Conservation (phyloP, 2,113 vertebrate genomes). For the Cichladusa arquata region DNA sequence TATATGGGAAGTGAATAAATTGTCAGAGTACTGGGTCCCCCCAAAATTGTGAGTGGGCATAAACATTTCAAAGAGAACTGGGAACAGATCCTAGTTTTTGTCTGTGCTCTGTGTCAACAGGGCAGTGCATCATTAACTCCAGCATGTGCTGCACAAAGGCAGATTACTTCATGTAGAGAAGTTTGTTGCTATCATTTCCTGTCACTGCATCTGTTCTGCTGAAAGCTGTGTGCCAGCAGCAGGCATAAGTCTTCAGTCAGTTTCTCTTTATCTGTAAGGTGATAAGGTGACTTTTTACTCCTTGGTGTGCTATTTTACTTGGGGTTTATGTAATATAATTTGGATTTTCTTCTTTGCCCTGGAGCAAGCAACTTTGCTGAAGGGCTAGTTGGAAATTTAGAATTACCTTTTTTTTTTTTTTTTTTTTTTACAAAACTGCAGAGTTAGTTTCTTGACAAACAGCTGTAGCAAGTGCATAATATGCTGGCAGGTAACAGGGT, state of each 20-base stretch:
- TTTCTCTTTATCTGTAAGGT: neutral
- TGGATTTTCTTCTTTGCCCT: neutral
- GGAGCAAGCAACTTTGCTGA: neutral
- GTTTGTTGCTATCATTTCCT: neutral
- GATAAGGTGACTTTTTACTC: neutral
- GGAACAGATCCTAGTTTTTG: neutral
- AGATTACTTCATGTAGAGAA: neutral
- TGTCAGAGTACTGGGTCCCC: neutral
- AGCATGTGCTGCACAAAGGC: fast-evolving
- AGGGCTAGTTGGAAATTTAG: neutral
- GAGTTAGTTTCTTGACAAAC: neutral
- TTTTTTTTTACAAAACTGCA: neutral
- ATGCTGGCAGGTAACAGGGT: neutral
- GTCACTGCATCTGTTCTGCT: neutral
- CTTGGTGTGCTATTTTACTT: neutral
- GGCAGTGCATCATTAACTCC: too few relatives aligned
- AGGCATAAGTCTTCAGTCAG: neutral
- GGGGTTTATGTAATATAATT: neutral
- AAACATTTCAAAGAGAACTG: neutral
- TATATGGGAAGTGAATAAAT: neutral
- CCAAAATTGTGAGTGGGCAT: neutral
- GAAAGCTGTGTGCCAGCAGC: neutral
- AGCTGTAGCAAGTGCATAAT: neutral
- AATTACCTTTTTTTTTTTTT: neutral
- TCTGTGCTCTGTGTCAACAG: neutral